Evolutionary conservation across 2,888 invertebrate genomes (phyloP).

Genomic region (Hofmannophila pseudospretella): DNA sequence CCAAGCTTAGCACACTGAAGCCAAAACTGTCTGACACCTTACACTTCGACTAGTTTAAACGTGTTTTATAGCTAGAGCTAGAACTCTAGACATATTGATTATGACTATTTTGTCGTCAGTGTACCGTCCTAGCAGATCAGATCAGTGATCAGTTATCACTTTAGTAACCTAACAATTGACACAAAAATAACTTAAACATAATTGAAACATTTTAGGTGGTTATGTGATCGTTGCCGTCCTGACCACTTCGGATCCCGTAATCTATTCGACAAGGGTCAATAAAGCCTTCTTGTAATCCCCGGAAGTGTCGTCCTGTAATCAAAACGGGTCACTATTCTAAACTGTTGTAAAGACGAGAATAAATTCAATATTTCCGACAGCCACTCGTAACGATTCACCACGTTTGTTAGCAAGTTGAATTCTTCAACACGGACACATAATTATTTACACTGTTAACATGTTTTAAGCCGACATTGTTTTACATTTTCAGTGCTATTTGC

Average conservation of each 20-base stretch:
- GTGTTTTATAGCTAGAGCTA: too few species aligned
- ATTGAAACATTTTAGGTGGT: constrained; percentile 53
- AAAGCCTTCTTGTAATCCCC: constrained; percentile 96
- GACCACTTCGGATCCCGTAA: constrained; percentile 34
- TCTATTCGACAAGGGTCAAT: constrained; percentile 87
- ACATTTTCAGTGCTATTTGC: neutral
- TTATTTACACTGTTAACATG: neutral
- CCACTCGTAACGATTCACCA: neutral
- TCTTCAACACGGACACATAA: neutral
- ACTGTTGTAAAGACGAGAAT: constrained; percentile 23
- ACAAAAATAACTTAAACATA: constrained; percentile 47
- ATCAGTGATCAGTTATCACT: too few species aligned
- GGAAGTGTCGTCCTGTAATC: constrained; percentile 92
- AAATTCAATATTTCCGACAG: neutral
- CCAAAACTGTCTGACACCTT: constrained; percentile 20
- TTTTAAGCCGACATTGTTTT: neutral
- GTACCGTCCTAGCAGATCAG: constrained; percentile 25
- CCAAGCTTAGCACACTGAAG: constrained; percentile 26
- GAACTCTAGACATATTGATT: too few species aligned
- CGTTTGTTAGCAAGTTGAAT: constrained; percentile 15
- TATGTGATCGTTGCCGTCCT: constrained; percentile 37
- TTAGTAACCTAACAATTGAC: constrained; percentile 64
- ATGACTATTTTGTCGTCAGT: constrained; percentile 20
- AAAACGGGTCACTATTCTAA: constrained; percentile 58
- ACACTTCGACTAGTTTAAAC: constrained; percentile 5